A percentile compares a stretch with the other conserved stretches of the same genome.
phyloP scores from a whole-genome alignment of 2,888 invertebrate species.

The Oxystoma pomonae region DNA sequence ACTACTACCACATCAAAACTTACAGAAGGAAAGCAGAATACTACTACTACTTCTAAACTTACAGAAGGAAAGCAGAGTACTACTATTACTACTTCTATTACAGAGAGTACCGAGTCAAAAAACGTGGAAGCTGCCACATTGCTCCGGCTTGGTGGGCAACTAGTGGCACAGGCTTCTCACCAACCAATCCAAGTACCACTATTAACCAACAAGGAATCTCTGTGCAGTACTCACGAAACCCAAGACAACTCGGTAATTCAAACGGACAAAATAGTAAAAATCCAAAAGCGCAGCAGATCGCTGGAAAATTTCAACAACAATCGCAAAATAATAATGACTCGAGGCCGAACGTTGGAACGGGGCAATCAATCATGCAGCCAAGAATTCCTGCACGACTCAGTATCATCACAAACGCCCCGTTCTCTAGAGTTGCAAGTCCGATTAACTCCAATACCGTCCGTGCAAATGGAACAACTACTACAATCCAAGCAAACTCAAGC shows the following conservation, averaged over 20 bases:
- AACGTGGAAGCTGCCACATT: conserved; percentile 40
- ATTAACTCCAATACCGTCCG: not conserved
- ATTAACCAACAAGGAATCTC: conserved; percentile 13
- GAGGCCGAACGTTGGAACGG: not conserved
- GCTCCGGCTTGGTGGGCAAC: conserved; percentile 38
- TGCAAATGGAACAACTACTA: not conserved
- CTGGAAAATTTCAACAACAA: not conserved
- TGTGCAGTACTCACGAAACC: conserved; percentile 4
- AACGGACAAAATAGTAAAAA: not conserved
- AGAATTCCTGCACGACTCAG: not conserved
- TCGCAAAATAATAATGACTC: not conserved
- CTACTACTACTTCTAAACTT: too few species aligned
- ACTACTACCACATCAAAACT: too few species aligned
- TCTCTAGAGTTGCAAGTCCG: not conserved
- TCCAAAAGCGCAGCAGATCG: not conserved
- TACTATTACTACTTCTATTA: not conserved
- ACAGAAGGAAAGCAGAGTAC: too few species aligned
- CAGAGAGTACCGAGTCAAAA: conserved; percentile 32
- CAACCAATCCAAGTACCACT: conserved; percentile 30
- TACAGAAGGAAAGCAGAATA: too few species aligned
- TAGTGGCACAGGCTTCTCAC: conserved; percentile 26
- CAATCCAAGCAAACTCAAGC: not conserved
- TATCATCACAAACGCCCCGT: not conserved
- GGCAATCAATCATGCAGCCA: conserved; percentile 1
- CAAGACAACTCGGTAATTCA: too few species aligned